Evolutionary conservation across 53 echinoderm and acorn worm genomes (phyloP), one percentile per base, ranked within the genome.

Genomic region (Apostichopus leukothele): DNA sequence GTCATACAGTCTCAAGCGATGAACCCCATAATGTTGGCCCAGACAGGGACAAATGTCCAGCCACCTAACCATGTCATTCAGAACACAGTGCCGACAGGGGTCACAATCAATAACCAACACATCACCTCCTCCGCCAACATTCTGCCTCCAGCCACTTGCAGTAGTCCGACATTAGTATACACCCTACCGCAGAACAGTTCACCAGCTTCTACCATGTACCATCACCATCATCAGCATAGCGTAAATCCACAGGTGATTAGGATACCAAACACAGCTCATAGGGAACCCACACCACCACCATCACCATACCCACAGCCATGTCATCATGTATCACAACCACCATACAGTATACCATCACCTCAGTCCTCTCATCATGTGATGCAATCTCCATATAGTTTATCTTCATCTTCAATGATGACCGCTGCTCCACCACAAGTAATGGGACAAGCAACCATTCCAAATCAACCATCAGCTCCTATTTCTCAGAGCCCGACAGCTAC

Each of bases 11-110:
- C 80, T 16, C 80, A 80, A 53, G 80, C 53, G 3, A n/a, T 53
- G 54, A 80, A 53, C 7, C 22, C 53, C 53, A 57, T 80, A 0
- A 80, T 80, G 53, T 9, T 80, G 57, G 54, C 80, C 53, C 80
- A 80, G 80, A 23, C 80, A 14, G 80, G 80, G 57, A 53, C 80
- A 80, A 80, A 22, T 53, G 54, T 80, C 22, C 80, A 53, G 54
- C 80, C 80, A 6, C 6, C 80, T 18, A 80, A 23, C 57, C 54
- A n/a, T 14, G 54, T 80, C 8, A 53, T 80, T 5, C 80, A 80
- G 80, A 23, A 11, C 19, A 53, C 55, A 1, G 20, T 80, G 80
- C 80, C 80, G 53, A 21, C 80, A 4, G 53, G 54, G 1, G 54
- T 80, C 21, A 53, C 53, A 7, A 57, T 23, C 80, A 54, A 80